phyloP scores from a whole-genome alignment of 2,113 vertebrate species.

The Azemiops feae region DNA sequence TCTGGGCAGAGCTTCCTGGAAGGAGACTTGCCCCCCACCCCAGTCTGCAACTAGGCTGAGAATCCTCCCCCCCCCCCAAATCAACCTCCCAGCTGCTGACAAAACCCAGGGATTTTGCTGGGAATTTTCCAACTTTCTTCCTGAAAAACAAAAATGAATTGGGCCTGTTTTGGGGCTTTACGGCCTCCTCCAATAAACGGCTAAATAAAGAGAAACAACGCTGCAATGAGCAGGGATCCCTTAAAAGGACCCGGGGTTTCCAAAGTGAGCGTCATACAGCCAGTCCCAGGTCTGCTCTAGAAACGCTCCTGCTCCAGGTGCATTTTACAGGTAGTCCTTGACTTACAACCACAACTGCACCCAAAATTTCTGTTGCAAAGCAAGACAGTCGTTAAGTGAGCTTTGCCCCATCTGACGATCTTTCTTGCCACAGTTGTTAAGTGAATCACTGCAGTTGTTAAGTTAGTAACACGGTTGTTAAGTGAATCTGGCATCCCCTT shows the following conservation, averaged over 20 bases:
- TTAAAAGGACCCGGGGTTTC: neutral
- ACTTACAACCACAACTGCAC: no score
- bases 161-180: neutral
- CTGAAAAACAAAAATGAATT: slow-evolving; percentile 22
- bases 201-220: neutral
- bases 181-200: neutral
- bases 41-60: slow-evolving; percentile 73
- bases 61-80: slow-evolving; percentile 62
- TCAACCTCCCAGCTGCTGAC: slow-evolving; percentile 62
- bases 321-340: no score
- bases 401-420: no score
- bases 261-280: neutral
- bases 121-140: slow-evolving; percentile 64
- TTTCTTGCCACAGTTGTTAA: no score
- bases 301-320: neutral
- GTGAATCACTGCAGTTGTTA: no score
- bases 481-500: no score
- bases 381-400: no score
- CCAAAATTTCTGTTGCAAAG: no score
- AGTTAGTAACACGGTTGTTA: no score
- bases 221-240: slow-evolving; percentile 24
- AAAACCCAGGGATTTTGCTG: slow-evolving; percentile 67
- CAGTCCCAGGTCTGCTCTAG: neutral
- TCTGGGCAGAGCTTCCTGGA: slow-evolving; percentile 72
- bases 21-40: slow-evolving; percentile 63